phyloP scores from a whole-genome alignment of 2,888 invertebrate species.

The Conistra vaccinii region DNA sequence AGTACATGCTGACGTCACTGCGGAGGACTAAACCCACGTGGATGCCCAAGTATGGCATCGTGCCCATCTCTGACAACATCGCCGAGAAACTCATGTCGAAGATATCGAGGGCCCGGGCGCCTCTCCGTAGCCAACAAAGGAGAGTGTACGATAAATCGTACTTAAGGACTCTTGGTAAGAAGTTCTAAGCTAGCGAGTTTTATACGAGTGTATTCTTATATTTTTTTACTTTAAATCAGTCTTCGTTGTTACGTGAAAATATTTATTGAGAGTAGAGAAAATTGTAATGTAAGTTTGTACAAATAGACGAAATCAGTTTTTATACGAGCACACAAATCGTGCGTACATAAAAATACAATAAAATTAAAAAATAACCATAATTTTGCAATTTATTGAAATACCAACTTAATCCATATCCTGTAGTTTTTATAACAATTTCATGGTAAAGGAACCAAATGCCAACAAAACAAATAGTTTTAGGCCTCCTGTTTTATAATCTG shows the following conservation, averaged over 20 bases:
- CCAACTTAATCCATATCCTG: not conserved
- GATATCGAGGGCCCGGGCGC: conserved; percentile 69
- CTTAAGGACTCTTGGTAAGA: conserved; percentile 7
- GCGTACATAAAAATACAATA: conserved; percentile 39
- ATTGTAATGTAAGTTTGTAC: not conserved
- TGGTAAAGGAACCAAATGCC: conserved; percentile 1
- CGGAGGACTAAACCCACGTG: conserved; percentile 75
- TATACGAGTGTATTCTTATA: conserved; percentile 5
- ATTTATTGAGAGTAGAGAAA: conserved; percentile 8
- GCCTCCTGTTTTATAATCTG: no score
- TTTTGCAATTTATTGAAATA: conserved; percentile 32
- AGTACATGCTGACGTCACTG: conserved; percentile 72
- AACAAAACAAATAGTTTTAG: not conserved
- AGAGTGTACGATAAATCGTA: conserved; percentile 21
- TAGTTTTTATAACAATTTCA: conserved; percentile 24
- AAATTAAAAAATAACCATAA: not conserved
- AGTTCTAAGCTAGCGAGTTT: conserved; percentile 20
- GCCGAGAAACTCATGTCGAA: conserved; percentile 76
- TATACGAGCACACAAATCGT: conserved; percentile 22
- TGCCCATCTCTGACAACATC: conserved; percentile 79
- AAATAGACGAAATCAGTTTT: not conserved
- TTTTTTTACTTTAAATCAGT: conserved; percentile 31
- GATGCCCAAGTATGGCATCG: conserved; percentile 80
- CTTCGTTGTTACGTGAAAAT: not conserved
- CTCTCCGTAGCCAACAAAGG: conserved; percentile 46